Base-by-base conservation (phyloP, 1,140 invertebrate genomes). In the Daktulosphaira vitifoliae region DNA sequence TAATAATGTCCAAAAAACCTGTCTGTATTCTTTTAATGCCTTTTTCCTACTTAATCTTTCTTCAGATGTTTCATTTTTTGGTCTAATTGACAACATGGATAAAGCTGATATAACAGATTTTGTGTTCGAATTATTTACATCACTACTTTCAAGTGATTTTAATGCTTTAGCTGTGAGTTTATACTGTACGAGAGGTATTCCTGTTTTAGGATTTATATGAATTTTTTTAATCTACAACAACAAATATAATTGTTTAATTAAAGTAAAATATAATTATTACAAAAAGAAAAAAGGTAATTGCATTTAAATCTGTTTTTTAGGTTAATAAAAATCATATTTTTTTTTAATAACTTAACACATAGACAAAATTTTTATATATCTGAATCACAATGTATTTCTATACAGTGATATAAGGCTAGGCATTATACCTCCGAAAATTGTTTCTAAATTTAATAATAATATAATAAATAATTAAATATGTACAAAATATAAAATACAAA, bases 1-100 rank as follows among this genome's bases (percentile, higher is more conserved):
- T 18, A 2, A 46, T 49, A 54, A 39, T 66, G 59, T 49, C 65
- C 20, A 69, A 25, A 68, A 68, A 73, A 83, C 81, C 73, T 79
- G 82, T 76, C 89, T 83, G 72, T 88, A 90, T 68, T 90, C 84
- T 76, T 89, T 94, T 0, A 96, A 75, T 13, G 85, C 78, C 37
- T 84, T 80, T 75, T 97, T 96, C 44, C 93, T 79, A 69, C 85
- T 80, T 70, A 77, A 84, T 72, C 84, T 85, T 69, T 96, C 89
- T 69, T 93, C 89, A 0, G 82, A 71, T 0, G 84, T 86, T 80
- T 98, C 95, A 69, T 87, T 81, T 75, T 88, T 88, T 0, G 84
- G 82, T 69, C 92, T 81, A 54, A 87, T 77, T 23, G 87, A 89
- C 2, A 90, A 74, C 1, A 80, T 75, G 48, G 82, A 87, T 7